Conservation (phyloP, 2,113 vertebrate species). For the Percina caprodes region DNA sequence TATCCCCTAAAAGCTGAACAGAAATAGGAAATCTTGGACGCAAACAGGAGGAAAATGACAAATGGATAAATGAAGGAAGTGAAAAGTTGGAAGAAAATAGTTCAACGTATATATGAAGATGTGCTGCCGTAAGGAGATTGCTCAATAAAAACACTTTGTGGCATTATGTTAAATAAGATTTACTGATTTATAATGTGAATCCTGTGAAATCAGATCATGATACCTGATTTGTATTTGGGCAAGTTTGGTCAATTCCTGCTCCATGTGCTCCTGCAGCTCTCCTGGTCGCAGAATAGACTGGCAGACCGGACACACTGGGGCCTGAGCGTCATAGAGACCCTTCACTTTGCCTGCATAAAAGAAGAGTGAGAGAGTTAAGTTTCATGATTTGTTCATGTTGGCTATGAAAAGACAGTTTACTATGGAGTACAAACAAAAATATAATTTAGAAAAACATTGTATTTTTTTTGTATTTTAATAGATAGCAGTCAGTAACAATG, state of each 20-base stretch:
- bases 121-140: neutral
- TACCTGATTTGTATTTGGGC: conserved; percentile 94
- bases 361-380: neutral
- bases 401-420: neutral
- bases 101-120: neutral
- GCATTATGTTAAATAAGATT: neutral
- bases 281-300: conserved; percentile 90
- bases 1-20: conserved; percentile 41
- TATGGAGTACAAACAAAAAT: too few species aligned
- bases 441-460: too few species aligned
- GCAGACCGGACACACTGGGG: conserved; percentile 94
- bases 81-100: conserved; percentile 2
- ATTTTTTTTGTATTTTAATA: too few species aligned
- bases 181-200: neutral
- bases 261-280: conserved; percentile 96
- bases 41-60: conserved; percentile 34
- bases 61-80: conserved; percentile 13
- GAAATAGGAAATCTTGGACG: conserved; percentile 26
- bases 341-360: conserved; percentile 73
- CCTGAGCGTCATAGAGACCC: conserved; percentile 90
- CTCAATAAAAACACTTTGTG: neutral
- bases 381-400: neutral
- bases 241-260: conserved; percentile 93
- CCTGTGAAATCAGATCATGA: neutral
- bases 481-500: too few species aligned